Evolutionary conservation across 2,888 invertebrate genomes (phyloP).

Genomic region (Apamea epomidion): DNA sequence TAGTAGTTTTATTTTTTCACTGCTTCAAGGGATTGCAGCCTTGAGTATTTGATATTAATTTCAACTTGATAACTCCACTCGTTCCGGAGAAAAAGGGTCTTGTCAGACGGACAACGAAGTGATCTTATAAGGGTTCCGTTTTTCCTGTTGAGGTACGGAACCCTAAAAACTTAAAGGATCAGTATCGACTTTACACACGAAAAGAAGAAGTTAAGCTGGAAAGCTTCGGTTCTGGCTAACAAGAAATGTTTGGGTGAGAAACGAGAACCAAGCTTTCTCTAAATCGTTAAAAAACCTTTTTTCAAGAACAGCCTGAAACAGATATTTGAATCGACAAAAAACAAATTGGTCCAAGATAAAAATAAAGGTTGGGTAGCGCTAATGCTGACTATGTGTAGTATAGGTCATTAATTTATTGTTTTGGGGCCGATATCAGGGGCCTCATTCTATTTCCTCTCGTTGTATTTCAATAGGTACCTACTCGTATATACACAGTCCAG

Average conservation of each 20-base stretch:
- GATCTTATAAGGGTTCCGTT: too few species aligned
- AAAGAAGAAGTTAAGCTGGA: too few species aligned
- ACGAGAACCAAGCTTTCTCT: neutral
- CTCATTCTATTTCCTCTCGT: neutral
- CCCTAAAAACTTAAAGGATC: too few species aligned
- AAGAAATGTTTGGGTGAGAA: neutral
- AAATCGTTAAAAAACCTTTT: neutral
- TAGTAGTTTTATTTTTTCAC: too few species aligned
- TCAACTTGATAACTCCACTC: too few species aligned
- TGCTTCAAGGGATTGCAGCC: too few species aligned
- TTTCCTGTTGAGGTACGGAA: too few species aligned
- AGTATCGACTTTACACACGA: too few species aligned
- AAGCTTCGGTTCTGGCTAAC: neutral
- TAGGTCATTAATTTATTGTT: slow-evolving; percentile 15
- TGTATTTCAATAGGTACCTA: neutral
- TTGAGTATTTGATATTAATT: too few species aligned
- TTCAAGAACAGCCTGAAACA: neutral
- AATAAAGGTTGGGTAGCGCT: neutral
- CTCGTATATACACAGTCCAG: neutral
- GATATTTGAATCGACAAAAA: neutral
- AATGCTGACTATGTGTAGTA: neutral
- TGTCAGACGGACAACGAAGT: too few species aligned
- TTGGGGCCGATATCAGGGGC: slow-evolving; percentile 1
- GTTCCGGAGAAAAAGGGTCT: too few species aligned
- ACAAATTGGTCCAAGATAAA: neutral